These are phyloP conservation scores for Tiaroga cobitis DNA, from an alignment of 2,797 vertebrate species.

Conservation along the genomic window DNA sequence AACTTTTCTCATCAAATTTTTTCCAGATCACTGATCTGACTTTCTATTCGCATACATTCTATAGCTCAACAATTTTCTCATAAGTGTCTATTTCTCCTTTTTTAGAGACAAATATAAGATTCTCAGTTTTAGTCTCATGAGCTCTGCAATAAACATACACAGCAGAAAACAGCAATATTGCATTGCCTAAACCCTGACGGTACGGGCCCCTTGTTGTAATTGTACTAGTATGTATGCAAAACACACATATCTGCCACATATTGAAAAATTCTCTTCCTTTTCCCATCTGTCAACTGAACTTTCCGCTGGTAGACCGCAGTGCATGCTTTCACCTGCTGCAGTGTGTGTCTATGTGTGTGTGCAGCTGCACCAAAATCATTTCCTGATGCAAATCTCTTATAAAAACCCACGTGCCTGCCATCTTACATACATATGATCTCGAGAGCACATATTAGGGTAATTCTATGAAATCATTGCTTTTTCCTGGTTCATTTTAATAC, in stretches of 20 bases:
- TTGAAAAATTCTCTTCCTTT: slow-evolving; percentile 22
- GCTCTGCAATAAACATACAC: background rate
- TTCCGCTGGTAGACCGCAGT: slow-evolving; percentile 54
- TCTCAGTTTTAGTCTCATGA: background rate
- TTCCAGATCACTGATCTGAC: background rate
- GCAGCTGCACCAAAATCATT: slow-evolving; percentile 52
- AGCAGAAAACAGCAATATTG: background rate
- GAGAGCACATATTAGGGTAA: background rate
- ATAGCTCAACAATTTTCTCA: background rate
- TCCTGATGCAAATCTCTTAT: slow-evolving; percentile 60
- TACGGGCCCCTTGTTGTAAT: background rate
- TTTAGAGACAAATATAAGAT: background rate
- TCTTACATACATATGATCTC: background rate
- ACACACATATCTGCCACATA: background rate
- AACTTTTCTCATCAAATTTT: background rate
- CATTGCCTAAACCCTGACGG: background rate
- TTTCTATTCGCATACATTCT: background rate
- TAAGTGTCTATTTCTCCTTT: background rate
- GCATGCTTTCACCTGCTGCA: slow-evolving; percentile 26
- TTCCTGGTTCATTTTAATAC: background rate
- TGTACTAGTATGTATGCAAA: slow-evolving; percentile 6
- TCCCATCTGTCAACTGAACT: slow-evolving; percentile 54
- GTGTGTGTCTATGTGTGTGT: background rate
- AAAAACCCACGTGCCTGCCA: slow-evolving; percentile 19
- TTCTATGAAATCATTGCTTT: background rate